A percentile compares a stretch with the other conserved stretches of the same genome.
These are phyloP conservation scores for Calliopum simillimum DNA, from an alignment of 2,888 invertebrate species.

Conservation along the genomic window DNA sequence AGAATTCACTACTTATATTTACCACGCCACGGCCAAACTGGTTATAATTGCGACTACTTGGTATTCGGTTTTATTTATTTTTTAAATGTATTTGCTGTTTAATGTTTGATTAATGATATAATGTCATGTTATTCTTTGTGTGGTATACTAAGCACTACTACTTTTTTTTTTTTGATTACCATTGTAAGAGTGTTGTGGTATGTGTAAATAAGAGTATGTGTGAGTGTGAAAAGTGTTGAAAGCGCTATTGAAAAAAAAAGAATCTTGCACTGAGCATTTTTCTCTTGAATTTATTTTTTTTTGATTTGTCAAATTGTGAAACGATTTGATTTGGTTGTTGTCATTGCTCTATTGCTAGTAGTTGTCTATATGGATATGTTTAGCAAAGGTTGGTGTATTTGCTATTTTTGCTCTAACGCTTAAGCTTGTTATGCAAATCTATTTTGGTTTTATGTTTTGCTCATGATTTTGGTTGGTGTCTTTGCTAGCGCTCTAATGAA, in stretches of 20 bases:
- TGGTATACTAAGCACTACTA: no score
- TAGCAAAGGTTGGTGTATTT: background rate
- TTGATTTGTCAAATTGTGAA: background rate
- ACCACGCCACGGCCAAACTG: constrained; percentile 64
- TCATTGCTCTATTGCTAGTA: background rate
- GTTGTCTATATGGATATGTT: background rate
- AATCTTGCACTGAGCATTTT: background rate
- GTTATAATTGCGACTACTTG: constrained; percentile 49
- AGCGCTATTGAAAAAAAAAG: background rate
- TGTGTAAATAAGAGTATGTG: background rate
- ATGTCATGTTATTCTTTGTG: no score
- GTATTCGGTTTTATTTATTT: constrained; percentile 33
- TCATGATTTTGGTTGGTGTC: no score
- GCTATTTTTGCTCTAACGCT: background rate
- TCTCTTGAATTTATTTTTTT: background rate
- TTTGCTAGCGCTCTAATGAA: no score
- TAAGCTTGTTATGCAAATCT: no score
- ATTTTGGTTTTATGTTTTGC: no score
- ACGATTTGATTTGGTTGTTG: background rate
- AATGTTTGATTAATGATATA: background rate
- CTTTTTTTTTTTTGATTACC: no score
- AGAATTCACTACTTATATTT: constrained; percentile 60
- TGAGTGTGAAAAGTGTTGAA: background rate
- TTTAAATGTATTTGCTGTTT: background rate
- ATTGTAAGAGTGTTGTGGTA: no score